Percentiles rank a stretch among this genome's conserved stretches.
These are phyloP conservation scores for Macaria notata DNA, from an alignment of 2,888 invertebrate species.

Conservation along the genomic window DNA sequence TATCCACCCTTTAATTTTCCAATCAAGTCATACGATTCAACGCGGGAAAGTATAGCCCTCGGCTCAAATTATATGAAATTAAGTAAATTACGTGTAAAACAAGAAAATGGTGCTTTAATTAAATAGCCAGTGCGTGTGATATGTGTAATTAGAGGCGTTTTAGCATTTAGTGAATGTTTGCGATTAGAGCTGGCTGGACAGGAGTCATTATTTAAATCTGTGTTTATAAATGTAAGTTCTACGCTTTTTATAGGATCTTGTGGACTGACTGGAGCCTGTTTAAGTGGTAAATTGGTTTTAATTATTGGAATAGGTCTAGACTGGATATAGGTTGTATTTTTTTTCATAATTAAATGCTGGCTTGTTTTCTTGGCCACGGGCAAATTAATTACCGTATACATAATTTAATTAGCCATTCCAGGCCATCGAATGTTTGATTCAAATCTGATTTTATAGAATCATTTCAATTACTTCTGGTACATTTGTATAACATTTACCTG, in stretches of 20 bases:
- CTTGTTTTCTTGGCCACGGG: too few relatives aligned
- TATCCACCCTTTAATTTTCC: constrained; percentile 16
- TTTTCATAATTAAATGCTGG: too few relatives aligned
- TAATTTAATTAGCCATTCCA: too few relatives aligned
- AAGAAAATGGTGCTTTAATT: constrained; percentile 30
- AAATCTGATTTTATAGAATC: too few relatives aligned
- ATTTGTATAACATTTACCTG: too few relatives aligned
- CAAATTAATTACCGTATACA: too few relatives aligned
- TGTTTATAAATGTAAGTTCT: constrained; percentile 5
- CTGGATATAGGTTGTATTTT: too few relatives aligned
- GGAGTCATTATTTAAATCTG: constrained; percentile 26
- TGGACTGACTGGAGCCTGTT: constrained; percentile 19
- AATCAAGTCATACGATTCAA: constrained; percentile 13
- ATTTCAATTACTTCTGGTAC: too few relatives aligned
- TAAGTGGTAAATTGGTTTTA: constrained; percentile 16
- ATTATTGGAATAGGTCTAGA: constrained; percentile 1
- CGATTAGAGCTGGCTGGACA: constrained; percentile 17
- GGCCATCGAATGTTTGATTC: too few relatives aligned
- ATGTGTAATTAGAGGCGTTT: constrained; percentile 31
- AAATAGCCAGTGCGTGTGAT: constrained; percentile 31
- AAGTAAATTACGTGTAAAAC: constrained; percentile 20
- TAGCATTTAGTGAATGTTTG: constrained; percentile 29
- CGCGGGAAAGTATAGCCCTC: constrained; percentile 25
- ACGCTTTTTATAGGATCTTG: constrained; percentile 8
- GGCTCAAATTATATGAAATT: constrained; percentile 23